phyloP scores from a whole-genome alignment of 2,113 vertebrate genomes.

The Corythornis cristatus region DNA sequence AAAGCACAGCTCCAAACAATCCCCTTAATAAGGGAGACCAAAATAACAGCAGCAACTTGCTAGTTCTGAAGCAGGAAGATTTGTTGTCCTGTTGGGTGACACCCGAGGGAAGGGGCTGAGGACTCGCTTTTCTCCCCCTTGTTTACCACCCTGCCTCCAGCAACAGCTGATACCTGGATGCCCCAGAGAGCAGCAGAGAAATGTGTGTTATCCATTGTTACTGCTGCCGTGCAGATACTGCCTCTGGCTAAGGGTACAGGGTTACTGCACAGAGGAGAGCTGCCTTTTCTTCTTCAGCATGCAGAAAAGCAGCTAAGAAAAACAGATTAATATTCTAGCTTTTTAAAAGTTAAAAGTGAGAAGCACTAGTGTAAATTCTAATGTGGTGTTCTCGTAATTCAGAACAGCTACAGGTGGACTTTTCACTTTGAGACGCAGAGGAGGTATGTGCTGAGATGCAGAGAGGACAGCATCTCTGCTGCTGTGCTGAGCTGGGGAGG shows the following conservation, averaged over 20 bases:
- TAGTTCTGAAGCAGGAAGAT: not conserved
- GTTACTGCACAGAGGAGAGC: not conserved
- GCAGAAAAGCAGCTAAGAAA: slow-evolving; percentile 57
- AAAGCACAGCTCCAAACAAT: not conserved
- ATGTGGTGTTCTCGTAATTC: not conserved
- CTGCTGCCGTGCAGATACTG: not conserved
- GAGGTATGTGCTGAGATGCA: not conserved
- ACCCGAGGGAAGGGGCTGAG: not conserved
- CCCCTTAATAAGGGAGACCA: not conserved
- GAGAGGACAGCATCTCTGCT: not conserved
- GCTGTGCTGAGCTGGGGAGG: not conserved
- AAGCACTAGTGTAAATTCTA: slow-evolving; percentile 6
- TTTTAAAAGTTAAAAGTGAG: slow-evolving; percentile 16
- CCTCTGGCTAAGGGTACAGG: not conserved
- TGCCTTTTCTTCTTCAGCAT: not conserved
- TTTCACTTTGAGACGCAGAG: not conserved
- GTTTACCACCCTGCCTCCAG: not conserved
- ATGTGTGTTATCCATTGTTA: not conserved
- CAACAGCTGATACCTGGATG: not conserved
- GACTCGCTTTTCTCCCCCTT: not conserved
- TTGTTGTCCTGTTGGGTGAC: not conserved
- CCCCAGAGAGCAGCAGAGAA: not conserved
- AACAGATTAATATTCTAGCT: slow-evolving; percentile 41
- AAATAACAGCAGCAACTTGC: not conserved
- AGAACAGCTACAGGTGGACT: not conserved